Base-by-base conservation (phyloP, 2,888 invertebrate species). In the Troilus luridus region DNA sequence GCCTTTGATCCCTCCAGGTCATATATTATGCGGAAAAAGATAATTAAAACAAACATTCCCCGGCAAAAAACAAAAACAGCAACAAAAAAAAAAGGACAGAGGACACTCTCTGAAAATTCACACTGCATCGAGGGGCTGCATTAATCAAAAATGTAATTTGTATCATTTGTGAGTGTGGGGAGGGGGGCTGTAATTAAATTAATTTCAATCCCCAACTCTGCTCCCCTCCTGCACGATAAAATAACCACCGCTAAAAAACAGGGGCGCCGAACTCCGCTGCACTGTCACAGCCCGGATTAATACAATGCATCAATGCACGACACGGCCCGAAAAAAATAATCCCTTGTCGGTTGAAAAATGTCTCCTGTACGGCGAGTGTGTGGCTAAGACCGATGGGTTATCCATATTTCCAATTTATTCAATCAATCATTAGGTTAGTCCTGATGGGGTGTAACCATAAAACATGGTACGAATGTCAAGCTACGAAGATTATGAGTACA, bases 101-200 rank as follows among this genome's bases (percentile, higher is more conserved):
- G 85, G 85, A 85, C 54, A 85, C 54, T 56, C 54, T 56, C 85
- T 58, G 56, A 85, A 85, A 85, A 58, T 56, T 56, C 85, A 85
- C 85, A 85, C 56, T 54, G 85, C 85, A 85, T 24, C 62, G 59
- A 88, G 88, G 88, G 62, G 62, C 60, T 60, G 62, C 89, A 89
- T 89, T 89, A 89, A 89, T 89, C 89, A 89, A 89, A 89, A 89
- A 64, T 89, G 60, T 89, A 89, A 89, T 89, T 89, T 67, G 89
- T 89, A 64, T 89, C 89, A 89, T 89, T 89, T 64, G 89, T 64
- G 60, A 24, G 62, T 21, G 89, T 27, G 11, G 89, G 6, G 21
- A 21, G 24, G 14, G 24, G n/a, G 5, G n/a, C n/a, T 54, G 64
- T 89, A 89, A 89, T 89, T 89, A 89, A 89, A 89, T 89, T 89